Conservation (phyloP, 2,113 vertebrate genomes). For the Eretmochelys imbricata region DNA sequence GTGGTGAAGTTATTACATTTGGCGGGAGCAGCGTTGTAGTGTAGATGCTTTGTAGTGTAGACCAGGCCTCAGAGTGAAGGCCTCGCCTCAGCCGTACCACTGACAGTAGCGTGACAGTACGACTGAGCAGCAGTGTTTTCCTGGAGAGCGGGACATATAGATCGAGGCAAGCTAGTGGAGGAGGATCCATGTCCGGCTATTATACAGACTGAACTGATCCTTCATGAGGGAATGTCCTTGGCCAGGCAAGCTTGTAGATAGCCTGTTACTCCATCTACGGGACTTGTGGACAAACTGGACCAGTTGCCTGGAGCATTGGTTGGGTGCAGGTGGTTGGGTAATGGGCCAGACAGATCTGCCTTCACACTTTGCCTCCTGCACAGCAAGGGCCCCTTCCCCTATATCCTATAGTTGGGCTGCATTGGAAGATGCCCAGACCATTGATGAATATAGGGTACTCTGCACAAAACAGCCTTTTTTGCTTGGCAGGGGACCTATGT, state of each 20-base stretch:
- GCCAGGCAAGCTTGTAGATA: neutral
- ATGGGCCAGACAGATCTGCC: rapidly evolving
- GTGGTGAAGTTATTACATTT: neutral
- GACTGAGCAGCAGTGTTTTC: neutral
- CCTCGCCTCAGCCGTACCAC: neutral
- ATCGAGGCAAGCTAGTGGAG: neutral
- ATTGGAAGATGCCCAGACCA: neutral
- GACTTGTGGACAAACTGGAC: neutral
- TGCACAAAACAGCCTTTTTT: neutral
- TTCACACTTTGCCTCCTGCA: too few relatives aligned
- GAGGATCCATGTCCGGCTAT: neutral
- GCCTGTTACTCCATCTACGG: neutral
- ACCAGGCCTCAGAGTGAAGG: neutral
- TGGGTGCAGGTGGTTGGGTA: neutral
- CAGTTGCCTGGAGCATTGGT: neutral
- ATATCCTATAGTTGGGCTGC: neutral
- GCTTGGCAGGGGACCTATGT: neutral
- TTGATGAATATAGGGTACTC: neutral
- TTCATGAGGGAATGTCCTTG: neutral
- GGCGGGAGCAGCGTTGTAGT: neutral
- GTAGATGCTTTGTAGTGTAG: neutral
- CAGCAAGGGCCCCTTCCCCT: neutral
- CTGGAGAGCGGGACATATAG: neutral
- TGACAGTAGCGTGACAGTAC: neutral
- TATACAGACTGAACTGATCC: neutral